Evolutionary conservation across 2,888 invertebrate genomes (phyloP).

Genomic region (Griposia aprilina): DNA sequence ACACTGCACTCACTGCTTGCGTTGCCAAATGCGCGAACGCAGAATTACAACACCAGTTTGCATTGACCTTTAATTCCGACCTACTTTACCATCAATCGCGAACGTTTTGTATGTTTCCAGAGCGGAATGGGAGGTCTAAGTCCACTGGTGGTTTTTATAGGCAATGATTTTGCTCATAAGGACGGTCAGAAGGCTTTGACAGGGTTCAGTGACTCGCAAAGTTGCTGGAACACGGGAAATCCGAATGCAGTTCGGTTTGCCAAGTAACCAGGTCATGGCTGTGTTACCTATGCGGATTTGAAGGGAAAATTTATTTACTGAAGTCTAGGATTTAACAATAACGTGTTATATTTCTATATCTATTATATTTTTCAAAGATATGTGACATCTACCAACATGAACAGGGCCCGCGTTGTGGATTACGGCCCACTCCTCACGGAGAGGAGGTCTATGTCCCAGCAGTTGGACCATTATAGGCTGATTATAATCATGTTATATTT

Average conservation of each 20-base stretch:
- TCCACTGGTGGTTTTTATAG: constrained; percentile 50
- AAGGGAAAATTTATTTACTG: constrained; percentile 17
- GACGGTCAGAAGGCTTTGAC: constrained; percentile 52
- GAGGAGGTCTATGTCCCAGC: too few relatives aligned
- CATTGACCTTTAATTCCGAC: constrained; percentile 56
- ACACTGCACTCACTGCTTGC: constrained; percentile 69
- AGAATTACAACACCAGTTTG: constrained; percentile 62
- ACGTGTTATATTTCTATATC: not conserved
- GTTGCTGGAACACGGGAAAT: constrained; percentile 46
- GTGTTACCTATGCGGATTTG: constrained; percentile 10
- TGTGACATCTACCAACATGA: too few relatives aligned
- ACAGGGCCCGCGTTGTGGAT: too few relatives aligned
- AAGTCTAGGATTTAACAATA: constrained; percentile 6
- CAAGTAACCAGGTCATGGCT: constrained; percentile 51
- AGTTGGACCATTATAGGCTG: too few relatives aligned
- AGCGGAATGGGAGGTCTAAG: constrained; percentile 30
- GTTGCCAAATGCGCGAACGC: constrained; percentile 73
- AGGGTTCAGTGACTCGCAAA: constrained; percentile 62
- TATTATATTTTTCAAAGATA: too few relatives aligned
- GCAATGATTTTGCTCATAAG: constrained; percentile 57
- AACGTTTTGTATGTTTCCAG: constrained; percentile 2
- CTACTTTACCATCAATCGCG: constrained; percentile 18
- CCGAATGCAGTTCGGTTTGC: constrained; percentile 40
- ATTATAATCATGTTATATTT: not conserved
- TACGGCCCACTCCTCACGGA: too few relatives aligned